A percentile compares a stretch with the other conserved stretches of the same genome.
Evolutionary conservation across 2,888 invertebrate genomes (phyloP).

Genomic region (Eilema sororculum): DNA sequence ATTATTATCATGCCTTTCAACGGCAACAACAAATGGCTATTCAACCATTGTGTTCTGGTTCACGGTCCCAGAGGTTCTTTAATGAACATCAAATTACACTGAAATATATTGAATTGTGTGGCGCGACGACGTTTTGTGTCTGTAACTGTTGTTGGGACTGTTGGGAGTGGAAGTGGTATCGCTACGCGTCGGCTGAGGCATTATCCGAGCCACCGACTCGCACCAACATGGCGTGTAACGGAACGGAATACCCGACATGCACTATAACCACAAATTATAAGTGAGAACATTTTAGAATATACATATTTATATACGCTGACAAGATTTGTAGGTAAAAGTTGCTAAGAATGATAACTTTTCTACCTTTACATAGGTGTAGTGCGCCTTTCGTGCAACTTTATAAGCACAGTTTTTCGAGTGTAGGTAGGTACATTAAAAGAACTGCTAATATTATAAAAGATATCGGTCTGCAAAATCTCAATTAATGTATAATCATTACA

Average conservation of each 20-base stretch:
- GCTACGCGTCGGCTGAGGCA: slow-evolving; percentile 60
- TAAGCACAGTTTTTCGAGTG: too few relatives aligned
- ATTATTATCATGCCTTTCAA: slow-evolving; percentile 85
- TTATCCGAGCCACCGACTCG: slow-evolving; percentile 76
- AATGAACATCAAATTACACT: slow-evolving; percentile 87
- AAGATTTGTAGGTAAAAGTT: slow-evolving; percentile 54
- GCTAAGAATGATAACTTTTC: not conserved
- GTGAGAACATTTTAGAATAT: slow-evolving; percentile 85
- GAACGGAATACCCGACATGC: slow-evolving; percentile 85
- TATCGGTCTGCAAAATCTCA: too few relatives aligned
- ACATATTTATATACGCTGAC: slow-evolving; percentile 76
- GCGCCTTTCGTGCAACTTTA: too few relatives aligned
- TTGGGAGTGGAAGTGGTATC: slow-evolving; percentile 70
- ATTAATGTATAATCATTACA: too few relatives aligned
- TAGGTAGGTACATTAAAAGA: not conserved
- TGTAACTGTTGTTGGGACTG: slow-evolving; percentile 77
- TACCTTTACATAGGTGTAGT: not conserved
- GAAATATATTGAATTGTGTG: slow-evolving; percentile 86
- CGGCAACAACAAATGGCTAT: slow-evolving; percentile 85
- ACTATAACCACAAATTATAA: slow-evolving; percentile 86
- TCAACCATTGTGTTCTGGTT: slow-evolving; percentile 87
- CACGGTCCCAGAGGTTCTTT: slow-evolving; percentile 86
- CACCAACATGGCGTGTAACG: slow-evolving; percentile 81
- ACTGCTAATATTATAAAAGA: too few relatives aligned
- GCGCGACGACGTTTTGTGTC: slow-evolving; percentile 82